These are phyloP conservation scores for Lagodon rhomboides DNA, from an alignment of 2,797 vertebrate genomes.

Conservation along the genomic window DNA sequence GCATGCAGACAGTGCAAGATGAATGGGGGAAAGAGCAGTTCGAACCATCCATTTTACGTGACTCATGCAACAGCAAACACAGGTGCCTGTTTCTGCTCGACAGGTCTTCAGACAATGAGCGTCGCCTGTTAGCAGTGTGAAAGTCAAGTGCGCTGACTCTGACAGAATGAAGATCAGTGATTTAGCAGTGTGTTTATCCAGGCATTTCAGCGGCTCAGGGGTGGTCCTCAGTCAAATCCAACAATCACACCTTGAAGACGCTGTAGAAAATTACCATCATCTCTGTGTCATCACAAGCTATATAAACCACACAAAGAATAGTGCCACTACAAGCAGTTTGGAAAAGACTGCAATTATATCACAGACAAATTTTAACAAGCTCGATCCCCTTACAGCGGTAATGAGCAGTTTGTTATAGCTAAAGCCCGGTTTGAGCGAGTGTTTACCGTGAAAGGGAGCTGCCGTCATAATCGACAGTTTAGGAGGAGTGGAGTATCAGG, in stretches of 20 bases:
- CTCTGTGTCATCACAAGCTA: slow-evolving; percentile 71
- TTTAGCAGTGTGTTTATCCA: slow-evolving; percentile 79
- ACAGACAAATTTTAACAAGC: slow-evolving; percentile 80
- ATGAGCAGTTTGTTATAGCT: slow-evolving; percentile 73
- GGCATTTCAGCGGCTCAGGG: slow-evolving; percentile 75
- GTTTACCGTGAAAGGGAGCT: slow-evolving; percentile 56
- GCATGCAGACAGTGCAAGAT: slow-evolving; percentile 69
- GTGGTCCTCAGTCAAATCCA: slow-evolving; percentile 83
- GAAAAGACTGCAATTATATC: slow-evolving; percentile 79
- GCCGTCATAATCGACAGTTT: slow-evolving; percentile 56
- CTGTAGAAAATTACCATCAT: slow-evolving; percentile 78
- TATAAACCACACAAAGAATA: slow-evolving; percentile 77
- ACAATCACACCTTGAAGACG: slow-evolving; percentile 82
- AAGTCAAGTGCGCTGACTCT: slow-evolving; percentile 78
- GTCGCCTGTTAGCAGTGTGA: slow-evolving; percentile 66
- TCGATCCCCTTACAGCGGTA: slow-evolving; percentile 62
- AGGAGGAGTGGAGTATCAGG: slow-evolving; percentile 32
- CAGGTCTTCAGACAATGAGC: slow-evolving; percentile 58
- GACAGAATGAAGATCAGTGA: slow-evolving; percentile 80
- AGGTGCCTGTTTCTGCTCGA: slow-evolving; percentile 65
- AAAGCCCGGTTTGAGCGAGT: slow-evolving; percentile 63
- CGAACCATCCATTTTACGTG: slow-evolving; percentile 83
- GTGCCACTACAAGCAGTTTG: slow-evolving; percentile 75
- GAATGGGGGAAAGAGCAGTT: slow-evolving; percentile 76
- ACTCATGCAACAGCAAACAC: slow-evolving; percentile 80